Percentiles rank a stretch among this genome's conserved stretches.
phyloP scores from a whole-genome alignment of 2,888 invertebrate genomes.

The Abscondita cerata region DNA sequence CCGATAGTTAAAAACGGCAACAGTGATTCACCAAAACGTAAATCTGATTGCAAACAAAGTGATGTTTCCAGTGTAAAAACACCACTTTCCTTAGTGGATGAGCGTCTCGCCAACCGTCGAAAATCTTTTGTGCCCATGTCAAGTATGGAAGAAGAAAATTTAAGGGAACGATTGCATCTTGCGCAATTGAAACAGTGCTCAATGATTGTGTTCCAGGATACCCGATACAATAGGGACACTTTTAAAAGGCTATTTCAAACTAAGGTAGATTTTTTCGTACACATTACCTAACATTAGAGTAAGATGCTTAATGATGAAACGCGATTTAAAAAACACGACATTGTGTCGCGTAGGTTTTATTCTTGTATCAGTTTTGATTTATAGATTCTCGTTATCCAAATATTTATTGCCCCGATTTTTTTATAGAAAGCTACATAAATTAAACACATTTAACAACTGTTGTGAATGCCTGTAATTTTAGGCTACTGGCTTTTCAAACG shows the following conservation, averaged over 20 bases:
- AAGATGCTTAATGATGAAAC: too few relatives aligned
- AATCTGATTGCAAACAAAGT: constrained; percentile 11
- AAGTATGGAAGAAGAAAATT: constrained; percentile 75
- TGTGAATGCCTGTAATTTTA: too few relatives aligned
- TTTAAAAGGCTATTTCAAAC: constrained; percentile 72
- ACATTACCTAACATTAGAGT: background rate
- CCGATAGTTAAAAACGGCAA: constrained; percentile 18
- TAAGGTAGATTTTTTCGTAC: constrained; percentile 64
- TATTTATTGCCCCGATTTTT: too few relatives aligned
- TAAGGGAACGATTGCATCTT: constrained; percentile 67
- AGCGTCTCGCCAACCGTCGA: constrained; percentile 45
- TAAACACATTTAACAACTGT: too few relatives aligned
- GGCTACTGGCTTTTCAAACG: too few relatives aligned
- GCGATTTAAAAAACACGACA: too few relatives aligned
- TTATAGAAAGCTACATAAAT: too few relatives aligned
- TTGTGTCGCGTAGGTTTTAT: too few relatives aligned
- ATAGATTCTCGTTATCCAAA: too few relatives aligned
- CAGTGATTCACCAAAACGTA: constrained; percentile 20
- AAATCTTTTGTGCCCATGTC: constrained; percentile 61
- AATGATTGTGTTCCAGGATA: constrained; percentile 69
- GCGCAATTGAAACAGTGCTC: constrained; percentile 70
- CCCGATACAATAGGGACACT: constrained; percentile 68
- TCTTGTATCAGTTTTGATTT: too few relatives aligned
- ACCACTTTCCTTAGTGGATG: constrained; percentile 40
- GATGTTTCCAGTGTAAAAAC: constrained; percentile 38